Base-by-base conservation (phyloP, 2,888 invertebrate genomes). In the Patella pellucida region DNA sequence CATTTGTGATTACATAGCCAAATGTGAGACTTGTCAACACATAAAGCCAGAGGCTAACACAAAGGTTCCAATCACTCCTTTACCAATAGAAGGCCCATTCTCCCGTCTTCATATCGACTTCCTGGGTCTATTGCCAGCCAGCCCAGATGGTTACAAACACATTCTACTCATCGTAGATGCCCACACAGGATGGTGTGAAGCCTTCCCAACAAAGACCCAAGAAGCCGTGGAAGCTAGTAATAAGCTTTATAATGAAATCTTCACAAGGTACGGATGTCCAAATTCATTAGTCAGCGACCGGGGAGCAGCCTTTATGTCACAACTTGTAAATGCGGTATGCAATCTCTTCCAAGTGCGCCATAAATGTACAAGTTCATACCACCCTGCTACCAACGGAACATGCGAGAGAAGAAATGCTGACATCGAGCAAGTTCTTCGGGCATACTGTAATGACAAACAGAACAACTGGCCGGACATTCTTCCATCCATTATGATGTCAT, bases 121-220 rank as follows among this genome's bases (percentile, higher is more conserved):
- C 56, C 50, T 82, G 7, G 80, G 80, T 12, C 31, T 4, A 4
- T 54, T 82, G 15, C 73, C 81, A 41, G 68, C 69, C 54, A 73
- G 74, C 11, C 52, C 52, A 67, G 73, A 80, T 27, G 80, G 95
- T 95, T 91, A 96, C 95, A 89, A 96, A 93, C 91, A 80, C 68
- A 77, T 79, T 14, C 69, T 82, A 9, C 72, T 81, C 15, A 68
- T 79, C 31, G 79, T 80, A 15, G 79, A 82, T 27, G 74, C 72
- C n/a, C 80, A 74, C 56, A 72, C 76, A 2, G 72, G 73, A 27
- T 83, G 79, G 79, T 56, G 76, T 68, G 83, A 83, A 74, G 79
- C 78, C 3, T 79, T 83, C 69, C 81, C 81, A 9, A 31, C 81
- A 69, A 77, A 72, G 56, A 75, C 79, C 11, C 78, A 78, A 68